Evolutionary conservation across 2,113 vertebrate species (phyloP).

Genomic region (Strigops habroptila): DNA sequence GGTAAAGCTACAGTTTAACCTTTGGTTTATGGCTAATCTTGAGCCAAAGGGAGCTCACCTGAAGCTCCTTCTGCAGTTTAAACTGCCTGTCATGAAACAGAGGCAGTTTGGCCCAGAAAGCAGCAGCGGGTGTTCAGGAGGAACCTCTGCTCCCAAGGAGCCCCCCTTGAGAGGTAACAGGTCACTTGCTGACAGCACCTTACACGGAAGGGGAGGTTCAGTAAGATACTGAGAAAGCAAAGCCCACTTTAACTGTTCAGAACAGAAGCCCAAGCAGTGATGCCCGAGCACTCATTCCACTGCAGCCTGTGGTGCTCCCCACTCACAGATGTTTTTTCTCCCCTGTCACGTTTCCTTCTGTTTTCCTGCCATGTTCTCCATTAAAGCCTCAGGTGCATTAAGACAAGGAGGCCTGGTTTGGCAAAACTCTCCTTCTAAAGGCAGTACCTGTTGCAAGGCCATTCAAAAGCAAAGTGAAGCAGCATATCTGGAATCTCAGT

Average conservation of each 20-base stretch:
- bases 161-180: background rate
- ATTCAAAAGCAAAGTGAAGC: background rate
- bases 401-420: background rate
- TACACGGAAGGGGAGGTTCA: background rate
- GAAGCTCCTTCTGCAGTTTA: background rate
- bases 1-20: background rate
- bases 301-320: background rate
- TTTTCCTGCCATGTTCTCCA: background rate
- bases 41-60: conserved; percentile 17
- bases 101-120: background rate
- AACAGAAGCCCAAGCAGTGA: background rate
- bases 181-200: background rate
- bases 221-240: background rate
- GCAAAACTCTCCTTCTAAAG: background rate
- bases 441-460: background rate
- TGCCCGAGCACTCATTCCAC: background rate
- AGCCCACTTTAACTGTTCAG: background rate
- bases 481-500: background rate
- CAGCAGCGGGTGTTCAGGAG: background rate
- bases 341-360: fast-evolving
- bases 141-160: too few relatives aligned
- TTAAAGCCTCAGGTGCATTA: background rate
- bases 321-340: background rate
- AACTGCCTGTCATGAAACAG: background rate
- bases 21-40: background rate